Evolutionary conservation across 2,797 vertebrate species (phyloP).

Genomic region (Spatula versicolor): DNA sequence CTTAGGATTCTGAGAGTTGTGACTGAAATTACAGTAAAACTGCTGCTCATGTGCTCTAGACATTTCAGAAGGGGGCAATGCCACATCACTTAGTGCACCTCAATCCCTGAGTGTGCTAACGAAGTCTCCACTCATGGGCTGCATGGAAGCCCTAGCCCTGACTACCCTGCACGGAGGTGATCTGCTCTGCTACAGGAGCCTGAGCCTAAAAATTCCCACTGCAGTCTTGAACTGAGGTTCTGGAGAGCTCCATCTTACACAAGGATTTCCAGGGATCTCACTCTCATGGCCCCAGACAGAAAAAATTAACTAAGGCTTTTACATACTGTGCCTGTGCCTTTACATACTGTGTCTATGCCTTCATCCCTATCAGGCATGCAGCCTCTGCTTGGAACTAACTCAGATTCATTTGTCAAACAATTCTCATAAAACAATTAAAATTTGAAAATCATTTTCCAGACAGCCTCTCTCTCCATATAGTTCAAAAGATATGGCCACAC

Average conservation of each 20-base stretch:
- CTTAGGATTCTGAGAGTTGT: slow-evolving; percentile 19
- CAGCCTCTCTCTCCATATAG: neutral
- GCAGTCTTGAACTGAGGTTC: neutral
- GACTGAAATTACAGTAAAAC: neutral
- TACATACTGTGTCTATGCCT: neutral
- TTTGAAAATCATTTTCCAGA: neutral
- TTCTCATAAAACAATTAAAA: neutral
- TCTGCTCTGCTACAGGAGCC: neutral
- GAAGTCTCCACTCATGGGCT: rapidly evolving
- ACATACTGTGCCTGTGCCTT: rapidly evolving
- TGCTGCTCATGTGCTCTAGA: neutral
- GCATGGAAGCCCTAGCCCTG: neutral
- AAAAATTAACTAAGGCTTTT: neutral
- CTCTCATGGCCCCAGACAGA: neutral
- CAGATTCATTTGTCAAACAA: neutral
- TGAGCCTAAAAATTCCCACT: neutral
- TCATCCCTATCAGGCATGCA: neutral
- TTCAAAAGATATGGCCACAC: neutral
- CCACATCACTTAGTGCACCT: neutral
- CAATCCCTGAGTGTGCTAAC: neutral
- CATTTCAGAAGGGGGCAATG: neutral
- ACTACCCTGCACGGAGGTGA: neutral
- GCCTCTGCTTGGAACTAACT: neutral
- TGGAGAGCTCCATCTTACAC: neutral
- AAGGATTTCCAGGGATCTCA: neutral